Conservation (phyloP, 2,888 invertebrate species). For the Spicauda simplicius region DNA sequence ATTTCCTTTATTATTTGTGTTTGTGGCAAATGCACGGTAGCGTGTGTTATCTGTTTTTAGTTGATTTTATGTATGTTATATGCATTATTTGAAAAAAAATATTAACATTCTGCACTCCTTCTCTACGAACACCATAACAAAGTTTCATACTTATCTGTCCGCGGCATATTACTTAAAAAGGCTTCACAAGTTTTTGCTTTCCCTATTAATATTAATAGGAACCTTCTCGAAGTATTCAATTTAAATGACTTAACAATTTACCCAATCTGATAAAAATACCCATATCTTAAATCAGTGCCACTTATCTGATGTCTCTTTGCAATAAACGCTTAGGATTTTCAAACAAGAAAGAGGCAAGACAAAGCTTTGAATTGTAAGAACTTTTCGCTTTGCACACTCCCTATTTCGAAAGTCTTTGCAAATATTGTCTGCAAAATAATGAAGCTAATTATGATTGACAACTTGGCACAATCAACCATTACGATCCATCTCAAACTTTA, state of each 20-base stretch:
- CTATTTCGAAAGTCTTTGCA: neutral
- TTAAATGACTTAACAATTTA: constrained; percentile 6
- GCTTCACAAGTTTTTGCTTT: too few relatives aligned
- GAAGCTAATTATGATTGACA: constrained; percentile 7
- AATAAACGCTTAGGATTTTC: constrained; percentile 19
- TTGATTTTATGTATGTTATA: too few relatives aligned
- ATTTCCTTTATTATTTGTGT: too few relatives aligned
- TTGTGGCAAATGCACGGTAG: too few relatives aligned
- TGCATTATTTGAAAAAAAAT: too few relatives aligned
- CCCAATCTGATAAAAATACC: constrained; percentile 1
- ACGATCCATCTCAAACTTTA: neutral
- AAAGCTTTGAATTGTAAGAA: constrained; percentile 22
- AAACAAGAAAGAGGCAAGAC: constrained; percentile 14
- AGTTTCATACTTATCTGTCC: too few relatives aligned
- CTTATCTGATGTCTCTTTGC: constrained; percentile 19
- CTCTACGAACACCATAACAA: too few relatives aligned
- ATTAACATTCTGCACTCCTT: too few relatives aligned
- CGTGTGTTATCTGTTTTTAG: too few relatives aligned
- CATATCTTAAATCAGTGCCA: constrained; percentile 17
- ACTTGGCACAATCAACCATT: constrained; percentile 1
- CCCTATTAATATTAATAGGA: too few relatives aligned
- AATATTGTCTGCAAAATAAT: constrained; percentile 18
- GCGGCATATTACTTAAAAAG: too few relatives aligned
- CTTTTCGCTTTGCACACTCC: constrained; percentile 24
- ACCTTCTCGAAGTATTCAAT: constrained; percentile 6